Base-by-base conservation (phyloP, 2,888 invertebrate species). In the Heterodera filipjevi region DNA sequence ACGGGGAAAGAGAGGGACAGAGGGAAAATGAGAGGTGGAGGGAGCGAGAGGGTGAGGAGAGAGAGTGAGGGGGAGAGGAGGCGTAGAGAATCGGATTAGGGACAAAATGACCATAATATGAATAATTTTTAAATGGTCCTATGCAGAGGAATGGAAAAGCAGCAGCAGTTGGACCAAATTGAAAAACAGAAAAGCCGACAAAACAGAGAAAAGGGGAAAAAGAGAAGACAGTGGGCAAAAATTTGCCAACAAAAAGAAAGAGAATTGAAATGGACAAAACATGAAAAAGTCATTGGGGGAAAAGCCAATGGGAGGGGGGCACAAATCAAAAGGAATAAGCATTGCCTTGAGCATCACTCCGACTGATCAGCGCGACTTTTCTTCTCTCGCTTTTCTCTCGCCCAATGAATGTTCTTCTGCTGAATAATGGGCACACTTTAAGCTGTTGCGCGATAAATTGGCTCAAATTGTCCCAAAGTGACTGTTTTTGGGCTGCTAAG, bases 391-490 rank as follows among this genome's bases (percentile, higher is more conserved):
- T 49, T 19, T 19, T 49, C 39, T 12, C 39, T 39, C 39, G 39
- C 12, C 39, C 6, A 39, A 39, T 39, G 6, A 39, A 39, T 39
- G 39, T 27, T 59, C 6, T 59, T 59, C 59, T 22, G 27, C 22
- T 59, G 27, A 59, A 59, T 59, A 59, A 59, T 59, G 59, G 59
- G n/a, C 27, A 59, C 59, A 59, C 3, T 59, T 59, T 59, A 16
- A 10, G 44, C 49, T 59, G 59, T 22, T 59, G 59, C 59, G 59
- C 59, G 59, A 59, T 12, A 59, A 59, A 59, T 59, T 59, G 59
- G 59, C 59, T 59, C 59, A 59, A 59, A 59, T 59, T 27, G 59
- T 59, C 59, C 59, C 27, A 59, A 59, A 59, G 59, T 59, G n/a
- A 59, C 59, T 59, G 59, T 59, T 59, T 59, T 59, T 49, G 49